Conservation (phyloP, 64 coral and sea anemone species). For the Stichodactyla helianthus region DNA sequence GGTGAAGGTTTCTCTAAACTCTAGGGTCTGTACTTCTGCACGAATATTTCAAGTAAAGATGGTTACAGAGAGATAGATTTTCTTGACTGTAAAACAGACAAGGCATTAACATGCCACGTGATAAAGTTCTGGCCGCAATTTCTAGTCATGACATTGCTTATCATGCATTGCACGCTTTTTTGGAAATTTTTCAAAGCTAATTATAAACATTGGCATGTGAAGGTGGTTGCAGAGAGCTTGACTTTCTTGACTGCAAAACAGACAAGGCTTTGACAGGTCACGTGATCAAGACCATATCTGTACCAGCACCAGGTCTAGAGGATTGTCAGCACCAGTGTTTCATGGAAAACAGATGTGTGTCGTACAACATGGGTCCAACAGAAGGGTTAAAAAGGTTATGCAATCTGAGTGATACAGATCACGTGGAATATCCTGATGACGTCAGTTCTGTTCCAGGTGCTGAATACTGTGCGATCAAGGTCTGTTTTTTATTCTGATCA, state of each 20-base stretch:
- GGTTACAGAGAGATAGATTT: no score
- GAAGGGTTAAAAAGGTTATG: background rate
- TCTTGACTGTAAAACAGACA: no score
- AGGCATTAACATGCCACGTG: no score
- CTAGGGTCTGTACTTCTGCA: no score
- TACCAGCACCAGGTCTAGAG: background rate
- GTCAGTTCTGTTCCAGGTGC: background rate
- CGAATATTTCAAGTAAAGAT: no score
- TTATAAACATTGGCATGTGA: no score
- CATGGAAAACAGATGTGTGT: no score
- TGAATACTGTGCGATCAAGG: background rate
- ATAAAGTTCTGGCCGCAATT: no score
- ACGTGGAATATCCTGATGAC: background rate
- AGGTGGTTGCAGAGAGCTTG: background rate
- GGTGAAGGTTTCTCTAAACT: no score
- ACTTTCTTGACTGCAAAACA: background rate
- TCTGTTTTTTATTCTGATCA: background rate
- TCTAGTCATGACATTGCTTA: no score
- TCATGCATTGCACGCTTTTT: no score
- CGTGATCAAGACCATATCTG: background rate
- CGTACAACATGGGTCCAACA: background rate
- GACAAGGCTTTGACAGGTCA: background rate
- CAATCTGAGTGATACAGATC: background rate
- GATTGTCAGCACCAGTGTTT: background rate
- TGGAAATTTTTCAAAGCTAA: no score